phyloP scores from a whole-genome alignment of 2,113 vertebrate genomes.

The Oncorhynchus nerka region DNA sequence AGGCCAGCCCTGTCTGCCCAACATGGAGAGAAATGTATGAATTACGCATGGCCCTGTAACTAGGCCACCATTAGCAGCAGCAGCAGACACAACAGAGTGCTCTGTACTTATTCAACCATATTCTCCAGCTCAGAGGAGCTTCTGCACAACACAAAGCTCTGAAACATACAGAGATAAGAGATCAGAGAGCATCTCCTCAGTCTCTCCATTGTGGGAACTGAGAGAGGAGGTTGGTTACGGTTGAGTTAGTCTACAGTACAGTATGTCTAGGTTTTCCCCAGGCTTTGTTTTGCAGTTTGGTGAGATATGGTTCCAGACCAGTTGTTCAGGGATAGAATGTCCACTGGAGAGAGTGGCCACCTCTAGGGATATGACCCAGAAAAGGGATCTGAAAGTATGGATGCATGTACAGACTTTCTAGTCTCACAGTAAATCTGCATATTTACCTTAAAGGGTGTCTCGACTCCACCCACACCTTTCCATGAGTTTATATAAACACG shows the following conservation, averaged over 20 bases:
- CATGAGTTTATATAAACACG: not conserved
- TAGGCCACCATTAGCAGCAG: slow-evolving; percentile 40
- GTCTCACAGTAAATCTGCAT: not conserved
- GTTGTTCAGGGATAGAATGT: too few relatives aligned
- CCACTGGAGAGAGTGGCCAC: too few relatives aligned
- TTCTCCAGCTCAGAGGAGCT: not conserved
- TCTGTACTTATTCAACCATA: not conserved
- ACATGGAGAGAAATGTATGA: slow-evolving; percentile 22
- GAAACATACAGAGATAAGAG: not conserved
- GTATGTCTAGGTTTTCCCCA: too few relatives aligned
- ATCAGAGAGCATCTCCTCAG: not conserved
- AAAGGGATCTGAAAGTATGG: not conserved
- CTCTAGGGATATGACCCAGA: not conserved
- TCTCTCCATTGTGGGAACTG: not conserved
- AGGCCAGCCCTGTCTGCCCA: not conserved
- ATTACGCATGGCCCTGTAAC: slow-evolving; percentile 43
- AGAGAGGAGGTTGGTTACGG: not conserved
- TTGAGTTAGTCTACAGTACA: not conserved
- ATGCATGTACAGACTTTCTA: not conserved
- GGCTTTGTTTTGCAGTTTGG: too few relatives aligned
- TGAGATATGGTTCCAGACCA: too few relatives aligned
- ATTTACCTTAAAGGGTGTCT: not conserved
- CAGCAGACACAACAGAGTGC: not conserved
- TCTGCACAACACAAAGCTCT: not conserved
- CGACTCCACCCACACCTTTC: not conserved